phyloP scores from a whole-genome alignment of 2,797 vertebrate species.

The Sebastes elongatus region DNA sequence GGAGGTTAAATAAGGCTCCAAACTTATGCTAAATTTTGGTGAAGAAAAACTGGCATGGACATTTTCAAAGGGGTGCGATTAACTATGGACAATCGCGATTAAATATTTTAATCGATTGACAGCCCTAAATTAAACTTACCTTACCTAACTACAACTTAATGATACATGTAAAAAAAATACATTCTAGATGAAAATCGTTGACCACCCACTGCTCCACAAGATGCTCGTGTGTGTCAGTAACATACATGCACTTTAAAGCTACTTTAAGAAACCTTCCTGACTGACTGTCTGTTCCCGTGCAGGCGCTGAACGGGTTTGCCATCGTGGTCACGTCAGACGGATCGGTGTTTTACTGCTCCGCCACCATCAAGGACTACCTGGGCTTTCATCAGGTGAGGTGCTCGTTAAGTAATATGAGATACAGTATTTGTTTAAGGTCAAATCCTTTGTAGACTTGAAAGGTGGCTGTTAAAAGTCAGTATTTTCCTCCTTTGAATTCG shows the following conservation, averaged over 20 bases:
- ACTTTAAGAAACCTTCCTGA: background rate
- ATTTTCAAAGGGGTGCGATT: too few relatives aligned
- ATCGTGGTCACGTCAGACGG: slow-evolving; percentile 84
- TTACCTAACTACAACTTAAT: too few relatives aligned
- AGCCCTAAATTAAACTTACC: too few relatives aligned
- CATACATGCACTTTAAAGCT: background rate
- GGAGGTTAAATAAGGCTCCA: too few relatives aligned
- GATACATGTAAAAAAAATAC: too few relatives aligned
- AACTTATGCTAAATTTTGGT: too few relatives aligned
- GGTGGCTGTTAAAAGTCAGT: background rate
- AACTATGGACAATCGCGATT: too few relatives aligned
- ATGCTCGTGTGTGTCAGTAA: background rate
- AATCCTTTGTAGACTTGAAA: background rate
- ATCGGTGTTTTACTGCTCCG: slow-evolving; percentile 83
- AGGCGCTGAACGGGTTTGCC: slow-evolving; percentile 86
- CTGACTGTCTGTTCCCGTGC: background rate
- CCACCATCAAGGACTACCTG: slow-evolving; percentile 86
- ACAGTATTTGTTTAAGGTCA: background rate
- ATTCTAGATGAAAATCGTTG: background rate
- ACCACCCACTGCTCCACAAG: background rate
- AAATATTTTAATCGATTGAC: too few relatives aligned
- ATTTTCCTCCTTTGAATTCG: background rate
- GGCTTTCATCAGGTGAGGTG: slow-evolving; percentile 86
- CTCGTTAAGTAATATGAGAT: background rate
- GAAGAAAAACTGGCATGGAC: too few relatives aligned